Evolutionary conservation across 2,113 vertebrate species (phyloP).

Genomic region (Odocoileus hemionus): DNA sequence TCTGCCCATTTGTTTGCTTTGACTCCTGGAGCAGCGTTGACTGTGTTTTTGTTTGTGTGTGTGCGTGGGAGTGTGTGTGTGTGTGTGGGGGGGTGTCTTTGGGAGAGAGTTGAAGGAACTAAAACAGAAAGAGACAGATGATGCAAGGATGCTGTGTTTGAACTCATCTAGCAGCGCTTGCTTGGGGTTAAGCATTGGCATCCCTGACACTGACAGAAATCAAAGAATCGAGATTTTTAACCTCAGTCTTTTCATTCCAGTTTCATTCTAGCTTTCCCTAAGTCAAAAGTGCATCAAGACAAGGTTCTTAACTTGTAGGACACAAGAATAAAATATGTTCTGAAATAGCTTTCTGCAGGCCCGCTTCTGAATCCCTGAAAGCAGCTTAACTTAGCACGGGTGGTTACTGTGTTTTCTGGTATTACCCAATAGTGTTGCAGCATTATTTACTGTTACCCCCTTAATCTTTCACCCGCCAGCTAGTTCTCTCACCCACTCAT

Average conservation of each 20-base stretch:
- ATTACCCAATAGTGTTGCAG: background rate
- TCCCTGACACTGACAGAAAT: background rate
- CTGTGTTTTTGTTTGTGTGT: background rate
- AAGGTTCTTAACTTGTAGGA: background rate
- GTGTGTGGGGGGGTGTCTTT: accelerated
- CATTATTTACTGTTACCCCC: background rate
- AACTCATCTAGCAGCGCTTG: background rate
- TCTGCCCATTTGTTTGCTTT: conserved; percentile 16
- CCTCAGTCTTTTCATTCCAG: background rate
- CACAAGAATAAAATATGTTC: background rate
- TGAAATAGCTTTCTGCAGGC: background rate
- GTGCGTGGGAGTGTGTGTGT: background rate
- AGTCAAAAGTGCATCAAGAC: background rate
- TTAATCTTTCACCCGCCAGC: background rate
- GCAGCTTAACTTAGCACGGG: background rate
- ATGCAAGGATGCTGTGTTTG: background rate
- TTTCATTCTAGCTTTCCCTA: background rate
- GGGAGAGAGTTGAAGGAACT: background rate
- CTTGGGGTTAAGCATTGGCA: background rate
- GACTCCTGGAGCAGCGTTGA: background rate
- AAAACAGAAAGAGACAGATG: background rate
- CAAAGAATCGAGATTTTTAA: background rate
- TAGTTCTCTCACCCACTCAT: background rate
- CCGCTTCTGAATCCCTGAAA: background rate
- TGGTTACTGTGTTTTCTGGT: background rate